Percentiles rank a stretch among this genome's conserved stretches.
These are phyloP conservation scores for Chaitophorus viminalis DNA, from an alignment of 2,888 invertebrate genomes.

Conservation along the genomic window DNA sequence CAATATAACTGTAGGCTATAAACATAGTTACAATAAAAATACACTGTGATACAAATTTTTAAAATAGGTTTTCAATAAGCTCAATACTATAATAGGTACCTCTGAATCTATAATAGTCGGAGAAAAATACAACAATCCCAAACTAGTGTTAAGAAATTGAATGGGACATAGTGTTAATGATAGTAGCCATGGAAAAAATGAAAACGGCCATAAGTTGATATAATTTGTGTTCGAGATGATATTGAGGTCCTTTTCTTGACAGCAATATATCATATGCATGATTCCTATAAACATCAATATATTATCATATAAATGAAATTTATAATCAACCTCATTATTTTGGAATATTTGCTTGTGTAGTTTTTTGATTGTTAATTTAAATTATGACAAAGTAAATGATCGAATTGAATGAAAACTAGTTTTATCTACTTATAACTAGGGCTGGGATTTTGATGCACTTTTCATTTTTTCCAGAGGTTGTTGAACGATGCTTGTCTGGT, in stretches of 20 bases:
- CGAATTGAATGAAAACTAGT: no score
- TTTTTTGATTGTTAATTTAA: background rate
- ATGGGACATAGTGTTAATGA: conserved; percentile 26
- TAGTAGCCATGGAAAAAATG: conserved; percentile 54
- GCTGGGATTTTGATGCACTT: no score
- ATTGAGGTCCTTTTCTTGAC: conserved; percentile 32
- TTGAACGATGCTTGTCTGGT: no score
- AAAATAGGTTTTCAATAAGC: background rate
- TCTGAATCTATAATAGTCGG: background rate
- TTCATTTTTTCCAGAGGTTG: no score
- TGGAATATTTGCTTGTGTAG: background rate
- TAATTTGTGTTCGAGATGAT: conserved; percentile 41
- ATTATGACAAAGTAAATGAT: background rate
- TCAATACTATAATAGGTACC: conserved; percentile 40
- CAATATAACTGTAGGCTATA: conserved; percentile 35
- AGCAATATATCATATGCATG: conserved; percentile 26
- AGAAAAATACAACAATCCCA: conserved; percentile 29
- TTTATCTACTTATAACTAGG: no score
- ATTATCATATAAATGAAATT: background rate
- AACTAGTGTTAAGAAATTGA: conserved; percentile 23
- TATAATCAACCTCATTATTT: background rate
- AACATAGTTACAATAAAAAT: background rate
- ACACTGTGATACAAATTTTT: background rate
- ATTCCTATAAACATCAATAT: conserved; percentile 20
- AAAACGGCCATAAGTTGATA: conserved; percentile 55